Evolutionary conservation across 2,113 vertebrate genomes (phyloP), one percentile per base, ranked within the genome.

Genomic region (Oreochromis spilurus): DNA sequence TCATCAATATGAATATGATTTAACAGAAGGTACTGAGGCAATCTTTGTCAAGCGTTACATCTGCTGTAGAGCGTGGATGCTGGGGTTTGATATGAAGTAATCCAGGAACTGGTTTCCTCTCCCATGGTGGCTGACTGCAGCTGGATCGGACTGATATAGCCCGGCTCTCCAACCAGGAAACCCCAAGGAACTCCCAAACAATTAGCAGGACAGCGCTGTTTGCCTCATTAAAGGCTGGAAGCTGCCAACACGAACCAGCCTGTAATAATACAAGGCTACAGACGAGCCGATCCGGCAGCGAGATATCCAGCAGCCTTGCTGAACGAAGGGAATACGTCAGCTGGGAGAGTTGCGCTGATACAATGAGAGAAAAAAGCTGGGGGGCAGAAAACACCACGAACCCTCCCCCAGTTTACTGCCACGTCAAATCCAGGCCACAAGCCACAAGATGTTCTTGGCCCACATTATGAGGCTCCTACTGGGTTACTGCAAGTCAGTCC

Each of bases 81-180:
- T 82, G 84, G 53, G n/a, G 60, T 86, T 87, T 83, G 85, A 93
- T 87, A 87, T 87, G 88, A 92, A 90, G 91, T 90, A 93, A 93
- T 90, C 87, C 92, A 93, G 93, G 91, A 93, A 92, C 77, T 24
- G 50, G 75, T 67, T 95, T 95, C 94, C 94, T 91, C 93, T 84
- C 70, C 40, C 62, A 78, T 52, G 82, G 85, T 84, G 85, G 92
- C 77, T 31, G 83, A 81, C 81, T 24, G 82, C 93, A 92, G 92
- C 95, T 96, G 96, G 67, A 58, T 82, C 1, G 3, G 89, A 53
- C 89, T 91, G 95, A 96, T 96, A 95, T 86, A 86, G 88, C 40
- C 54, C 8, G 1, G 83, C 55, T 60, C 65, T 84, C 38, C 81
- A 5, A 83, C 65, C 92, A 94, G 93, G 93, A 95, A 94, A 84